Evolutionary conservation across 2,888 invertebrate genomes (phyloP), one percentile per base, ranked within the genome.

Genomic region (Rhamphomyia laevipes): DNA sequence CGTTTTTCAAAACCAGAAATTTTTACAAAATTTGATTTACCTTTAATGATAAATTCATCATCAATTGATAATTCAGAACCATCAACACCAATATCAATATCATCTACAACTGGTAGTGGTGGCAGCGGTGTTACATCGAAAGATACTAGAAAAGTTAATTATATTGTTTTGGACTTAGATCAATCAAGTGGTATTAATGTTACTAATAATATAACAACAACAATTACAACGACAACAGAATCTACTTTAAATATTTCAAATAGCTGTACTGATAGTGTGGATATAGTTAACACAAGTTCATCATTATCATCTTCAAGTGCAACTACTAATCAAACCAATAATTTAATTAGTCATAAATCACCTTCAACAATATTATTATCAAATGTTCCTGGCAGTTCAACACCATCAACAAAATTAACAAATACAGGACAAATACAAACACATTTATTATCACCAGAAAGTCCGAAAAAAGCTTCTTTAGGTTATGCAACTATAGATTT

Each of bases 401-500:
- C 40, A 21, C 15, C 48, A 30, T 45, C 35, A 30, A 37, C 41
- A 45, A 46, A 41, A 38, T 23, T 33, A 35, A 41, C 41, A 44
- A 45, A 6, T 15, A 12, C 35, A 23, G 12, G 33, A 6, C 33
- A 31, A 42, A 38, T 16, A 16, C 30, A 3, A 47, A 30, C 17
- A 16, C 16, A 45, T 45, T 38, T 54, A 35, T 45, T 56, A 41
- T 48, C 52, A 31, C 52, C 53, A 11, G 54, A 53, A 21, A 56
- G 53, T 42, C 53, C 54, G 11, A 54, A 56, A 31, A 53, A 54
- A 41, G 46, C 50, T 4, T 50, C 54, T 35, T 17, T 81, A 57
- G 84, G 87, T 45, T 94, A 93, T 64, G 89, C 89, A 10, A 87
- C 87, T 2, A 96, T 95, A 58, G 95, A 95, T 72, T 94, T 95